phyloP scores from a whole-genome alignment of 1,140 invertebrate species.

The Microplitis mediator region DNA sequence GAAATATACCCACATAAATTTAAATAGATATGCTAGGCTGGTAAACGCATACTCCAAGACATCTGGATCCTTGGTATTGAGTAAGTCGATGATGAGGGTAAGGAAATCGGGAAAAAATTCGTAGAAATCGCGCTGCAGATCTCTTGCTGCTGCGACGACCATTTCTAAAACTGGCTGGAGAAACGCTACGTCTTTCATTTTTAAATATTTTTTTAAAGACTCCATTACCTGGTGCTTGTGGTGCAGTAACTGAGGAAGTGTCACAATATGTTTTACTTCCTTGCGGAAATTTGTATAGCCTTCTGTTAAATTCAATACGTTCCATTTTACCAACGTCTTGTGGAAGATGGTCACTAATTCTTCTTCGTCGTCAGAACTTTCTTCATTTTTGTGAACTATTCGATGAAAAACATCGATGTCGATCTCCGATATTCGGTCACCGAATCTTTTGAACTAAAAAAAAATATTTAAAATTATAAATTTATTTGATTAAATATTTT shows the following conservation, averaged over 20 bases:
- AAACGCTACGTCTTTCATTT: constrained; percentile 70
- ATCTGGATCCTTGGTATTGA: constrained; percentile 80
- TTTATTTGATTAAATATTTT: background rate
- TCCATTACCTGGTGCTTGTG: constrained; percentile 78
- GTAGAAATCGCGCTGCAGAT: constrained; percentile 87
- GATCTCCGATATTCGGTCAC: constrained; percentile 80
- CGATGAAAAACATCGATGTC: constrained; percentile 82
- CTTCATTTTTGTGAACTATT: constrained; percentile 74
- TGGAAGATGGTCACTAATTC: constrained; percentile 74
- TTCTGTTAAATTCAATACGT: constrained; percentile 81
- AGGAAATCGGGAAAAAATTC: constrained; percentile 76
- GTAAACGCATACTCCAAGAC: constrained; percentile 83
- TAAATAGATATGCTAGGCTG: constrained; percentile 86
- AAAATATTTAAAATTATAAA: background rate
- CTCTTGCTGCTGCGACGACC: constrained; percentile 81
- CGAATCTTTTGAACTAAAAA: constrained; percentile 82
- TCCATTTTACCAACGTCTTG: constrained; percentile 86
- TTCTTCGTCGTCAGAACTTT: constrained; percentile 66
- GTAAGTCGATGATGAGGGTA: constrained; percentile 71
- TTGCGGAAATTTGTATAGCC: constrained; percentile 78
- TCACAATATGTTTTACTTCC: constrained; percentile 74
- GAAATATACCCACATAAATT: constrained; percentile 82
- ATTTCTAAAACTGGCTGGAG: constrained; percentile 83
- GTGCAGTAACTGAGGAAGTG: constrained; percentile 79
- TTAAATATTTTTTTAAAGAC: constrained; percentile 73